A percentile compares a stretch with the other conserved stretches of the same genome.
Evolutionary conservation across 2,113 vertebrate species (phyloP).

Genomic region (Vicugna pacos): DNA sequence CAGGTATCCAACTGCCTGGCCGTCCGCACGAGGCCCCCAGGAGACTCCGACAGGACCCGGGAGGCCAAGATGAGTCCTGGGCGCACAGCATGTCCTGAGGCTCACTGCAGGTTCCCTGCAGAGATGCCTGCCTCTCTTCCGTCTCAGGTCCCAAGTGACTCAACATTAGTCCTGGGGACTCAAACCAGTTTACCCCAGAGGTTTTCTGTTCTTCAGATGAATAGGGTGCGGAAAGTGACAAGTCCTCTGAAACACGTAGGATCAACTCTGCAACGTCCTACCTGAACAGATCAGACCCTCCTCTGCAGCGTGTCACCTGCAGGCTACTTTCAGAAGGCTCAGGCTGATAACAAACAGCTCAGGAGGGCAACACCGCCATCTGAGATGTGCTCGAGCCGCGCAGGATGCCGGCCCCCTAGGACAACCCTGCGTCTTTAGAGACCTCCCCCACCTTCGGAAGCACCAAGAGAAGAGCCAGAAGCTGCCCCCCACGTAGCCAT

Average conservation of each 20-base stretch:
- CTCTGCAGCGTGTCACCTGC: not conserved
- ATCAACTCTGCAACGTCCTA: not conserved
- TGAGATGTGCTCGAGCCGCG: not conserved
- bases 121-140: not conserved
- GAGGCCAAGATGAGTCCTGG: slow-evolving; percentile 37
- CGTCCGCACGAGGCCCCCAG: slow-evolving; percentile 76
- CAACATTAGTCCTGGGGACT: not conserved
- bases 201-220: slow-evolving; percentile 43
- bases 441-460: not conserved
- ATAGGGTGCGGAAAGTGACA: not conserved
- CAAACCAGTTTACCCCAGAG: not conserved
- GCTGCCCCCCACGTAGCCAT: not conserved
- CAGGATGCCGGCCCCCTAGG: not conserved
- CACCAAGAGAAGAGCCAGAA: slow-evolving; percentile 60
- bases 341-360: not conserved
- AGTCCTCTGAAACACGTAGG: not conserved
- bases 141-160: not conserved
- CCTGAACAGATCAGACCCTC: not conserved
- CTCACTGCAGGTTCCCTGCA: not conserved
- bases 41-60: slow-evolving; percentile 59
- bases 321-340: not conserved
- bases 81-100: slow-evolving; percentile 23
- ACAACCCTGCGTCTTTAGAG: not conserved
- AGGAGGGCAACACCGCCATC: not conserved
- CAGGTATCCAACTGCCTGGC: slow-evolving; percentile 80